Evolutionary conservation across 1,140 invertebrate species (phyloP), one percentile per base, ranked within the genome.

Genomic region (Drosophila truncata): DNA sequence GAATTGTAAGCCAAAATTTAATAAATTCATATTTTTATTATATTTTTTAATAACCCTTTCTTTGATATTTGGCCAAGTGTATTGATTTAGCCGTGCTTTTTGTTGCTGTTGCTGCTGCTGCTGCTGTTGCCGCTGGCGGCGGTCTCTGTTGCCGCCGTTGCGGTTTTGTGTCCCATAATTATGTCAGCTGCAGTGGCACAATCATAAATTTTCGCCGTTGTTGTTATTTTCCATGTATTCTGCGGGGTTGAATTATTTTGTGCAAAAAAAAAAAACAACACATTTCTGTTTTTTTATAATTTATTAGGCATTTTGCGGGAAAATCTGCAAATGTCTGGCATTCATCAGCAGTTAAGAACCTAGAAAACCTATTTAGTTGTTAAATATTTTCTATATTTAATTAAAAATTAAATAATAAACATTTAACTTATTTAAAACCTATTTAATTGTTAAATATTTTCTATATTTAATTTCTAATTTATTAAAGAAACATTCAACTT

Each of bases 101-200:
- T 60, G 42, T 49, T 57, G 66, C 31, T 61, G 59, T 20, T 37
- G 41, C 41, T 46, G 63, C 31, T 61, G 59, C 27, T 37, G 41
- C 41, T 46, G 63, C 37, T 75, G 71, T 33, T 75, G 54, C 23
- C 54, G 49, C 29, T 67, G 58, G 31, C 67, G 61, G 44, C 49
- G 47, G 60, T 57, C 67, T 42, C 41, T 62, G 67, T 47, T 76
- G 57, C 65, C 73, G 80, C 66, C 54, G 72, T 60, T 78, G 75
- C 57, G 75, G 83, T 77, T 86, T 80, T 70, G 67, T 70, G 77
- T 83, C 52, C 83, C 80, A 87, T 84, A 87, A 87, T 87, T 87
- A 87, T 87, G 83, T 87, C 85, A 87, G 77, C 69, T 87, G 83
- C 83, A 83, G 77, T 83, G 67, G 76, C 83, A 88, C 66, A 87